Evolutionary conservation across 1,140 invertebrate species (phyloP).

Genomic region (Drosophila insularis): DNA sequence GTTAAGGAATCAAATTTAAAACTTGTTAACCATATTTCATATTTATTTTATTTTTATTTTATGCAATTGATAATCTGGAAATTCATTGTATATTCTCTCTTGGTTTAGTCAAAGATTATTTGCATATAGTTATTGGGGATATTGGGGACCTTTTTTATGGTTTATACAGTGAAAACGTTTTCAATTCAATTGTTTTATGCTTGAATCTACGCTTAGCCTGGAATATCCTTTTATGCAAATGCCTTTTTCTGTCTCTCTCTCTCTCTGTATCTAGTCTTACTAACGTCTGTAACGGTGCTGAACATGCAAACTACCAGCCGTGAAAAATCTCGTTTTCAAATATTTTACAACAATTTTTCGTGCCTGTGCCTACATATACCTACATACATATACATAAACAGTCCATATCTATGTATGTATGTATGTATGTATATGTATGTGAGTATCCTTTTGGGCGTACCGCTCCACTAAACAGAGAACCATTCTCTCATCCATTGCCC

Average conservation of each 20-base stretch:
- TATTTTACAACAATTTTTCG: slow-evolving; percentile 78
- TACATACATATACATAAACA: not conserved
- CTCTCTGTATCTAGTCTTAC: not conserved
- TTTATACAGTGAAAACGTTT: slow-evolving; percentile 1
- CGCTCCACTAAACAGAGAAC: slow-evolving; percentile 59
- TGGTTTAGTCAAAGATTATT: not conserved
- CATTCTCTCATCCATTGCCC: not conserved
- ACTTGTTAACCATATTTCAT: no score
- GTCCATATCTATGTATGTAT: not conserved
- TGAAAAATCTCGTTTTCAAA: slow-evolving; percentile 80
- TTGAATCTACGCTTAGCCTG: slow-evolving; percentile 4
- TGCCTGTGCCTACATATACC: not conserved
- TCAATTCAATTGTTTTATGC: slow-evolving; percentile 9
- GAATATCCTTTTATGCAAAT: slow-evolving; percentile 73
- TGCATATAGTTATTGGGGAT: not conserved
- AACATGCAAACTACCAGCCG: slow-evolving; percentile 79
- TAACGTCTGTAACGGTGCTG: slow-evolving; percentile 62
- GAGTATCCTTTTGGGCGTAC: slow-evolving; percentile 41
- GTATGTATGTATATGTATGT: slow-evolving; percentile 18
- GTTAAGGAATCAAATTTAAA: no score
- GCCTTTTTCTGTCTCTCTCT: not conserved
- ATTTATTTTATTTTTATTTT: no score
- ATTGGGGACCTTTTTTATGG: not conserved
- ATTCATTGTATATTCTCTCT: no score
- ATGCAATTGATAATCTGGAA: no score